A percentile compares a stretch with the other conserved stretches of the same genome.
These are phyloP conservation scores for Acinonyx jubatus DNA, from an alignment of 2,113 vertebrate species.

Conservation along the genomic window DNA sequence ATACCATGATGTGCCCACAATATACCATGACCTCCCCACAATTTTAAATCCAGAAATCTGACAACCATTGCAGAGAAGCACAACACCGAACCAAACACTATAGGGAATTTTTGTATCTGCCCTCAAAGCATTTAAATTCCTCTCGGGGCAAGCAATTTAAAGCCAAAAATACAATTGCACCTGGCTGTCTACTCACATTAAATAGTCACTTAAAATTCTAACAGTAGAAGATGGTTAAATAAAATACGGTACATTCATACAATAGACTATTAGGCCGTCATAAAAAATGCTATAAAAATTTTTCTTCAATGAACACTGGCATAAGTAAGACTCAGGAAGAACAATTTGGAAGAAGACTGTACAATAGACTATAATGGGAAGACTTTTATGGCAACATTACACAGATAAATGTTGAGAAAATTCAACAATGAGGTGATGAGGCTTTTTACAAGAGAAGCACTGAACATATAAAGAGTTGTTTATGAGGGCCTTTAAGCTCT, in stretches of 20 bases:
- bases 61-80: not conserved
- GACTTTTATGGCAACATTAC: not conserved
- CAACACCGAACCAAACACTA: not conserved
- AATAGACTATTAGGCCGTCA: not conserved
- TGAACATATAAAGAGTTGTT: not conserved
- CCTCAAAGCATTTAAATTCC: not conserved
- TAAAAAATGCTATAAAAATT: not conserved
- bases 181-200: not conserved
- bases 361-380: not conserved
- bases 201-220: not conserved
- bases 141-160: not conserved
- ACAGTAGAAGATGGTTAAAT: not conserved
- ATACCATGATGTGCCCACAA: not conserved
- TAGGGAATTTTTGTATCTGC: not conserved
- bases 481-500: not conserved
- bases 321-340: not conserved
- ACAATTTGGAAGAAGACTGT: not conserved
- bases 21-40: not conserved
- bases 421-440: not conserved
- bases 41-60: constrained; percentile 42
- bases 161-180: not conserved
- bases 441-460: not conserved
- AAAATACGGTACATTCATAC: not conserved
- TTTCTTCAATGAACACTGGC: not conserved
- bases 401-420: constrained; percentile 23